Percentiles rank a stretch among this genome's conserved stretches.
These are phyloP conservation scores for Lophius americanus DNA, from an alignment of 2,797 vertebrate genomes.

Conservation along the genomic window DNA sequence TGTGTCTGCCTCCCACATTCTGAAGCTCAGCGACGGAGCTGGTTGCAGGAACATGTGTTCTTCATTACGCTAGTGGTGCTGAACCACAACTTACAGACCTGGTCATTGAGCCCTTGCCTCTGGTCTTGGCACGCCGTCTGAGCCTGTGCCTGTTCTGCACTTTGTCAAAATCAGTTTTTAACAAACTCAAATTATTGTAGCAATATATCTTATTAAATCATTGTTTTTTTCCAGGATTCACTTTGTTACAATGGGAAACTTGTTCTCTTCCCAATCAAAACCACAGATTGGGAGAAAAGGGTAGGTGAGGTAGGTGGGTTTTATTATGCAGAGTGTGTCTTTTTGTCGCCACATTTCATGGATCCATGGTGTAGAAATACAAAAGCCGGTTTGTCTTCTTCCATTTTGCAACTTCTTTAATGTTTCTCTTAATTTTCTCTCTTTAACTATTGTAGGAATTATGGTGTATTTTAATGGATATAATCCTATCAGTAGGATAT, in stretches of 20 bases:
- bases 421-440: not conserved
- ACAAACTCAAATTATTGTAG: too few species aligned
- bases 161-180: slow-evolving; percentile 21
- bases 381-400: too few species aligned
- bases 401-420: not conserved
- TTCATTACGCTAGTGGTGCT: slow-evolving; percentile 35
- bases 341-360: slow-evolving; percentile 19
- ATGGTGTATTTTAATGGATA: not conserved
- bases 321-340: not conserved
- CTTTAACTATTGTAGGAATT: not conserved
- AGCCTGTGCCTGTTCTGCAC: slow-evolving; percentile 18
- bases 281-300: not conserved
- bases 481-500: not conserved
- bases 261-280: not conserved
- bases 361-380: slow-evolving; percentile 16
- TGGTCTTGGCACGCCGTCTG: slow-evolving; percentile 24
- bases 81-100: slow-evolving; percentile 36
- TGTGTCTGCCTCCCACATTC: too few species aligned
- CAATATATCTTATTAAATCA: slow-evolving; percentile 16
- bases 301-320: not conserved
- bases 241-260: too few species aligned
- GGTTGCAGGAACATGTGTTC: slow-evolving; percentile 44
- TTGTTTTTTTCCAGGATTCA: not conserved
- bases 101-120: slow-evolving; percentile 45
- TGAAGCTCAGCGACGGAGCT: too few species aligned